Percentiles rank a stretch among this genome's conserved stretches.
Evolutionary conservation across 2,888 invertebrate species (phyloP).

Genomic region (Mythimna impura): DNA sequence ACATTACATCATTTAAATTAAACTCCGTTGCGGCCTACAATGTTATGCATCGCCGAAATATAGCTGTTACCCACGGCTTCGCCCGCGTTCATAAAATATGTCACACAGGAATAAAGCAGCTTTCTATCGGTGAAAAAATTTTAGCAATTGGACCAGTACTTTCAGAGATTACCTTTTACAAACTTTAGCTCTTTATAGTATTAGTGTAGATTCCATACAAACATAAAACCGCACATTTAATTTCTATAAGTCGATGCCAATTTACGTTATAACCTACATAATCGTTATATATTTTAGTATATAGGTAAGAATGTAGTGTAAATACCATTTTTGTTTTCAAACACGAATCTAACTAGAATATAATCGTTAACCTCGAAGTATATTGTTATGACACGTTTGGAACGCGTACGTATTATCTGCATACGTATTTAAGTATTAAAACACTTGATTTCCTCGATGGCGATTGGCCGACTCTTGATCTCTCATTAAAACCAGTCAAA

Average conservation of each 20-base stretch:
- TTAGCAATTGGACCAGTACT: no score
- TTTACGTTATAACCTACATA: not conserved
- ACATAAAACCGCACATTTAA: slow-evolving; percentile 13
- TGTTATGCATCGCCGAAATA: slow-evolving; percentile 32
- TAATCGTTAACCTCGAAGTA: slow-evolving; percentile 57
- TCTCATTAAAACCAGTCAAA: slow-evolving; percentile 57
- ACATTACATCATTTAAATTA: slow-evolving; percentile 55
- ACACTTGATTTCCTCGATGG: slow-evolving; percentile 23
- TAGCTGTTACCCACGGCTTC: not conserved
- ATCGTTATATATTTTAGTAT: not conserved
- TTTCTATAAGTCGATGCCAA: slow-evolving; percentile 10
- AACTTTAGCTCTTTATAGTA: no score
- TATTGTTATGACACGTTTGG: slow-evolving; percentile 54
- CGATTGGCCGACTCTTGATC: slow-evolving; percentile 43
- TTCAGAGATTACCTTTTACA: no score
- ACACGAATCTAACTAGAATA: slow-evolving; percentile 50
- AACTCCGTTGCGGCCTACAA: slow-evolving; percentile 28
- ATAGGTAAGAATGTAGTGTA: slow-evolving; percentile 36
- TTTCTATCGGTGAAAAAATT: no score
- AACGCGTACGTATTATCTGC: slow-evolving; percentile 21
- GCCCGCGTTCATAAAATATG: no score
- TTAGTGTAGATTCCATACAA: not conserved
- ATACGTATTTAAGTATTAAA: slow-evolving; percentile 16
- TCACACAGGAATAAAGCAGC: no score
- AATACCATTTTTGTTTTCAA: slow-evolving; percentile 44